Conservation (phyloP, 2,888 invertebrate species). For the Liposcelis brunnea region DNA sequence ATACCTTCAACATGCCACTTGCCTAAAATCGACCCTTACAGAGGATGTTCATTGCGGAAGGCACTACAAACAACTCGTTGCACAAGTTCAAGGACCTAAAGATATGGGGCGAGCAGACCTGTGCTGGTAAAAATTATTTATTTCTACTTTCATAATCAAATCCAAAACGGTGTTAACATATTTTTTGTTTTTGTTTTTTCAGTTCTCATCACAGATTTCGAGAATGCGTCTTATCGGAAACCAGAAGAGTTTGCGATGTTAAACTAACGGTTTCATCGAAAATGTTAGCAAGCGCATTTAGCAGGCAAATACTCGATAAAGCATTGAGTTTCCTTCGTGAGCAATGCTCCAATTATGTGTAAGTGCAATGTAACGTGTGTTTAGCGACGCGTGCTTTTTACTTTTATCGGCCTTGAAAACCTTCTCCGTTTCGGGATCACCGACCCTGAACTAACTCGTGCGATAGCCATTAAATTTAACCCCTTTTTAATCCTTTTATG, state of each 20-base stretch:
- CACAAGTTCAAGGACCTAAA: conserved; percentile 36
- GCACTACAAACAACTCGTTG: conserved; percentile 36
- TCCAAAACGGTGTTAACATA: conserved; percentile 1
- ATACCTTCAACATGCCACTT: conserved; percentile 39
- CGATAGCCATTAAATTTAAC: background rate
- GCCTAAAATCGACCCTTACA: conserved; percentile 39
- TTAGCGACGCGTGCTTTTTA: background rate
- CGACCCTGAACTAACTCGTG: background rate
- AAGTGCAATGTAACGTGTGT: conserved; percentile 19
- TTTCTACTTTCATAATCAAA: too few relatives aligned
- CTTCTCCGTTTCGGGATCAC: background rate
- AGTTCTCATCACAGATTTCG: conserved; percentile 41
- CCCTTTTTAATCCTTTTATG: conserved; percentile 6
- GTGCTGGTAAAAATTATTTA: conserved; percentile 39
- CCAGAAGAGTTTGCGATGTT: conserved; percentile 32
- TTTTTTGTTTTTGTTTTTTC: conserved; percentile 15
- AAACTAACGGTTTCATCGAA: conserved; percentile 22
- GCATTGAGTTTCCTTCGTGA: conserved; percentile 39
- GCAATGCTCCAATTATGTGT: conserved; percentile 41
- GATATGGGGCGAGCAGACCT: conserved; percentile 33
- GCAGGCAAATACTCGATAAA: conserved; percentile 37
- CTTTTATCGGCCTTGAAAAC: background rate
- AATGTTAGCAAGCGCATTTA: conserved; percentile 33
- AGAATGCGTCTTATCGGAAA: conserved; percentile 36
- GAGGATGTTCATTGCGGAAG: conserved; percentile 35